These are phyloP conservation scores for Sinocyclocheilus grahami DNA, from an alignment of 2,113 vertebrate species.

Conservation along the genomic window DNA sequence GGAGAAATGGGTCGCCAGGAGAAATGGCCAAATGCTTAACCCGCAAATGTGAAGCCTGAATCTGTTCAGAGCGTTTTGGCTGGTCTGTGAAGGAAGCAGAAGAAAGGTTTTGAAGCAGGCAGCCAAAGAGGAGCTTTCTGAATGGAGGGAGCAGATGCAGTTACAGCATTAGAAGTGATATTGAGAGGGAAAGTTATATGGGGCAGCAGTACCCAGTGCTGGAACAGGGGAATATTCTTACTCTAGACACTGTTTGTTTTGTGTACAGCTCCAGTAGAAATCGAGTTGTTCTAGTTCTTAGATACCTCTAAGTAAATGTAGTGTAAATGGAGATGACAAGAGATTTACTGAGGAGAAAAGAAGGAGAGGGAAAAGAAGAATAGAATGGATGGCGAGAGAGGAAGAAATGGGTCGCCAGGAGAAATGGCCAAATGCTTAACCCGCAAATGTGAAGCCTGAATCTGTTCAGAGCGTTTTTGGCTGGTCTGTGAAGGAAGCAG, in stretches of 20 bases:
- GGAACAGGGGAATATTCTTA: constrained; percentile 1
- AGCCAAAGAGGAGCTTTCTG: constrained; percentile 66
- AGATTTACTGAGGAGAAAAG: background rate
- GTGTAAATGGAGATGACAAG: background rate
- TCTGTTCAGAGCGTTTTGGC: constrained; percentile 1
- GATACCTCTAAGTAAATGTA: background rate
- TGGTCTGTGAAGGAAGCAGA: constrained; percentile 54
- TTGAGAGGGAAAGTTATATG: constrained; percentile 58
- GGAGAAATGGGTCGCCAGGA: constrained; percentile 14
- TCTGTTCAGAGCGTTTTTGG: background rate
- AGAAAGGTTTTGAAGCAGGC: constrained; percentile 57
- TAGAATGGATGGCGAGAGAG: background rate
- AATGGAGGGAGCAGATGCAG: constrained; percentile 69
- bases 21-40: constrained; percentile 30
- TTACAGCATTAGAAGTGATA: constrained; percentile 61
- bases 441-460: constrained; percentile 10
- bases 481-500: constrained; percentile 51
- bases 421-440: constrained; percentile 30
- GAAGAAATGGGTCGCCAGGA: constrained; percentile 11
- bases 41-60: constrained; percentile 10
- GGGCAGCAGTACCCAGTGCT: constrained; percentile 37
- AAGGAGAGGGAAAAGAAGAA: background rate
- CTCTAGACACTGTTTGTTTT: background rate
- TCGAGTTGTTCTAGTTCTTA: background rate
- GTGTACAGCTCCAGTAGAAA: background rate